Evolutionary conservation across 2,888 invertebrate genomes (phyloP).

Genomic region (Marronus borbonicus): DNA sequence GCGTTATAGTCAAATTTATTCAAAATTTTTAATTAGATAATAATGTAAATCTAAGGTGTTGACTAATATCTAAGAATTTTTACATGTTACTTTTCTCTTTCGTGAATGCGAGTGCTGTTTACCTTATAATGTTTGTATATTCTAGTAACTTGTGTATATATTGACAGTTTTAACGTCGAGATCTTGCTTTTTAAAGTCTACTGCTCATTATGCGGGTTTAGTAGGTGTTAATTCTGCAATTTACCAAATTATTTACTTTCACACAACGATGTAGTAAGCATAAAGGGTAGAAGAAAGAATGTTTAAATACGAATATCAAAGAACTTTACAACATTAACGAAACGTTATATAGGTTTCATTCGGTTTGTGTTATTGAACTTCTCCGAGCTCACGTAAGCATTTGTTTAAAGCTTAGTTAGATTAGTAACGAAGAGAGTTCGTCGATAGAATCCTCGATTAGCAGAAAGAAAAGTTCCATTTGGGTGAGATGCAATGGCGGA

Average conservation of each 20-base stretch:
- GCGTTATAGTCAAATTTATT: too few relatives aligned
- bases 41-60: too few relatives aligned
- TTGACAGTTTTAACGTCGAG: too few relatives aligned
- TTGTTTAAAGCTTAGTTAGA: slow-evolving; percentile 1
- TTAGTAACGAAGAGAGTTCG: slow-evolving; percentile 6
- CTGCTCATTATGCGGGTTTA: slow-evolving; percentile 1
- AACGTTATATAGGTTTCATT: not conserved
- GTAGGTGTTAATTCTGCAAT: not conserved
- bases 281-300: not conserved
- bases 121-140: too few relatives aligned
- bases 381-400: not conserved
- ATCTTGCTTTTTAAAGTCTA: too few relatives aligned
- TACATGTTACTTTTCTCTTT: too few relatives aligned
- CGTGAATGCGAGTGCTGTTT: too few relatives aligned
- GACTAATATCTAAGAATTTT: too few relatives aligned
- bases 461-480: slow-evolving; percentile 42
- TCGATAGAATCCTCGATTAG: slow-evolving; percentile 24
- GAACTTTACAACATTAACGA: slow-evolving; percentile 2
- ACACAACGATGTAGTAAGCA: not conserved
- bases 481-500: slow-evolving; percentile 33
- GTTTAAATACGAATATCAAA: not conserved
- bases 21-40: too few relatives aligned
- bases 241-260: slow-evolving; percentile 16
- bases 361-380: not conserved
- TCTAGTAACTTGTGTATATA: too few relatives aligned